phyloP scores from a whole-genome alignment of 2,888 invertebrate genomes.

The Luperina testacea region DNA sequence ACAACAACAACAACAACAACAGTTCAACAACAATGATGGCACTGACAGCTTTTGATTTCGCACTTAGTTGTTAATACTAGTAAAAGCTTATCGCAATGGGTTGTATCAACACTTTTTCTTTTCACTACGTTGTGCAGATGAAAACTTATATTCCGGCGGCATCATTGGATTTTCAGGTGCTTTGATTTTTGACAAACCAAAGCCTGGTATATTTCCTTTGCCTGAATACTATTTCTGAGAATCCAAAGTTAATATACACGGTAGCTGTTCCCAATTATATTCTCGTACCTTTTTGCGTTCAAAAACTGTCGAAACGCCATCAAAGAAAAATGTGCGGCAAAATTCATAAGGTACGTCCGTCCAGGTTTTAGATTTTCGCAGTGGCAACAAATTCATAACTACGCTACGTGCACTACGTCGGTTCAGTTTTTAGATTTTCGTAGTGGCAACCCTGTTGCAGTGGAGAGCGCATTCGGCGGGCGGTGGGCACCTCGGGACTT shows the following conservation, averaged over 20 bases:
- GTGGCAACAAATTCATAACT: constrained; percentile 13
- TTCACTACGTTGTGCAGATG: background rate
- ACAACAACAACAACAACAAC: too few relatives aligned
- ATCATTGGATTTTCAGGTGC: background rate
- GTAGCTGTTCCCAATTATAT: background rate
- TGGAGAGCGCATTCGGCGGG: constrained; percentile 47
- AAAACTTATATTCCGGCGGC: background rate
- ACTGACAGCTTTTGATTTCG: background rate
- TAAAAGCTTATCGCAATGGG: background rate
- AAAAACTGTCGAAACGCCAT: constrained; percentile 7
- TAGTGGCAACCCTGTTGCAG: constrained; percentile 42
- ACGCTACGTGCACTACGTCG: background rate
- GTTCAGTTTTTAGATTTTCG: constrained; percentile 5
- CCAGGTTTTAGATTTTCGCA: constrained; percentile 4
- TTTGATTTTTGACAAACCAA: background rate
- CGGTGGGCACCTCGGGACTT: constrained; percentile 60
- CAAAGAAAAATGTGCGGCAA: constrained; percentile 6
- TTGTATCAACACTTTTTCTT: background rate
- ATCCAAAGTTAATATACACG: background rate
- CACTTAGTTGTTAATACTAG: background rate
- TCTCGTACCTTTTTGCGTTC: background rate
- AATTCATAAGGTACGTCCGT: constrained; percentile 18
- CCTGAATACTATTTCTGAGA: background rate
- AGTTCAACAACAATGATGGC: background rate
- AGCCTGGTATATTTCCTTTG: background rate